A percentile compares a stretch with the other conserved stretches of the same genome.
phyloP scores from a whole-genome alignment of 2,113 vertebrate species.

The Pseudopipra pipra region DNA sequence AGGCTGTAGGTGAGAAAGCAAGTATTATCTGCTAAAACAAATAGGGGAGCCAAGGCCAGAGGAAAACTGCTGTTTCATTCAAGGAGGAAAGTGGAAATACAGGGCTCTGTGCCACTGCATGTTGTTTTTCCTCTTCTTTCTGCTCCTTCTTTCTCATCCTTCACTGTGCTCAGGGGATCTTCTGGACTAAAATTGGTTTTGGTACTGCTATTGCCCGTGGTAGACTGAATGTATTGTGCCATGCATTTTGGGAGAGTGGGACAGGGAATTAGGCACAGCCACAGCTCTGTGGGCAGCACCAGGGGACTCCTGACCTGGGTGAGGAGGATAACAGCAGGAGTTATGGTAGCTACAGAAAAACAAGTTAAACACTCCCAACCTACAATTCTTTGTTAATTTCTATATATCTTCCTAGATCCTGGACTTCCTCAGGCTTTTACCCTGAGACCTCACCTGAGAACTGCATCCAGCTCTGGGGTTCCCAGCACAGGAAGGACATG shows the following conservation, averaged over 20 bases:
- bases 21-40: background rate
- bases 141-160: background rate
- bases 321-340: background rate
- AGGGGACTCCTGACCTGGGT: background rate
- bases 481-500: background rate
- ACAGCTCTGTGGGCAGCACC: background rate
- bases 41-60: background rate
- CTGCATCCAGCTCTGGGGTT: background rate
- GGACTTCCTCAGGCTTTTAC: background rate
- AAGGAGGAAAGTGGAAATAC: background rate
- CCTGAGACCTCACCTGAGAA: background rate
- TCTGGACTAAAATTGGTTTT: background rate
- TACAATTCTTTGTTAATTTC: background rate
- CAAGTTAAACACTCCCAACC: background rate
- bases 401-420: background rate
- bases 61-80: background rate
- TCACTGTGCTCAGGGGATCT: background rate
- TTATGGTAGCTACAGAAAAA: background rate
- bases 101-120: background rate
- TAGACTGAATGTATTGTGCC: background rate
- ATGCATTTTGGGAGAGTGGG: rapidly evolving
- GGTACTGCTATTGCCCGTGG: background rate
- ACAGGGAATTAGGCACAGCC: background rate
- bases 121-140: background rate
- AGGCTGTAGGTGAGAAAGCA: background rate